These are phyloP conservation scores for Dermatemys mawii DNA, from an alignment of 2,113 vertebrate species.

Conservation along the genomic window DNA sequence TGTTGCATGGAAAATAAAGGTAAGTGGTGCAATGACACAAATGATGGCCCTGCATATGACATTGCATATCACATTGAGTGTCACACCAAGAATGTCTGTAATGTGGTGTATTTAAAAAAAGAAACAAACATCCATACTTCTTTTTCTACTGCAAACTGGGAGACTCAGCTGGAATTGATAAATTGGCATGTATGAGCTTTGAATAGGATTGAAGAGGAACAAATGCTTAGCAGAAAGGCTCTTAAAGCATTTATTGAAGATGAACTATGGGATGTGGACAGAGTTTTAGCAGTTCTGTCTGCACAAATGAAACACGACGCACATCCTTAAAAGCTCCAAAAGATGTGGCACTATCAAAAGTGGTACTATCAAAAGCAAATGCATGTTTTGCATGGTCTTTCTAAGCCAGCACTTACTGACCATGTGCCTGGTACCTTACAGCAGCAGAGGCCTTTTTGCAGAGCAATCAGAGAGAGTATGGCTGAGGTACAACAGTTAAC, in stretches of 20 bases:
- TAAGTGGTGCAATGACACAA: neutral
- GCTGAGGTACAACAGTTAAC: neutral
- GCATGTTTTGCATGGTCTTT: neutral
- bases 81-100: neutral
- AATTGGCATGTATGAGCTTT: neutral
- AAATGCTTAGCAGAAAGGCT: neutral
- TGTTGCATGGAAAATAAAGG: neutral
- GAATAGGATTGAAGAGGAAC: neutral
- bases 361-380: neutral
- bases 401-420: neutral
- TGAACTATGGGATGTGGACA: neutral
- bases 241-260: neutral
- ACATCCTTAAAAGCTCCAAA: neutral
- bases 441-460: neutral
- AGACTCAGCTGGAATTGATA: neutral
- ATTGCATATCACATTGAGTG: neutral
- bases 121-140: neutral
- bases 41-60: neutral
- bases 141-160: neutral
- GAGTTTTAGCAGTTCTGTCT: neutral
- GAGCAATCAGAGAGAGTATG: neutral
- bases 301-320: neutral
- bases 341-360: no score
- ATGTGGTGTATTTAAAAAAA: no score
- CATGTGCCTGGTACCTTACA: neutral